phyloP scores from a whole-genome alignment of 1,140 invertebrate genomes.

The Philotrypesis tridentata region DNA sequence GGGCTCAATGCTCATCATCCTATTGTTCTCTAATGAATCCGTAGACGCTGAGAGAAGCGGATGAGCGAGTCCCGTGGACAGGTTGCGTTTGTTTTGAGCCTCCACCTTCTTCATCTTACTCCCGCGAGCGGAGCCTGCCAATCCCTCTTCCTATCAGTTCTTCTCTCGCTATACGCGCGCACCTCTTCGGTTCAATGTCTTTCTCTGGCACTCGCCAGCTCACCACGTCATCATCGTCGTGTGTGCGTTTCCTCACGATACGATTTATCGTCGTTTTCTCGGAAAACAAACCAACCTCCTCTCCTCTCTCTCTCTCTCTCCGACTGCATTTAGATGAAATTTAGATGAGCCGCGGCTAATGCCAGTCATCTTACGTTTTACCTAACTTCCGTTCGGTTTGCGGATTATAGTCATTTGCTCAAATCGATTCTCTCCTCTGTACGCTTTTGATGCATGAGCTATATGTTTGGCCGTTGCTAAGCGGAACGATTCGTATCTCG shows the following conservation, averaged over 20 bases:
- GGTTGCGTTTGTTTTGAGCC: constrained; percentile 57
- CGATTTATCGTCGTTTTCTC: neutral
- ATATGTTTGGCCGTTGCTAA: neutral
- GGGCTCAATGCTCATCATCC: constrained; percentile 71
- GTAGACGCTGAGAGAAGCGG: constrained; percentile 71
- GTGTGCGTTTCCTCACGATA: neutral
- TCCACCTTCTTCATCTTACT: constrained; percentile 49
- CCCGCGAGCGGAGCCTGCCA: neutral
- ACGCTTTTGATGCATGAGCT: neutral
- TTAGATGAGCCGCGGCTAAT: neutral
- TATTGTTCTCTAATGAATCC: constrained; percentile 74
- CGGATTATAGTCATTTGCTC: too few species aligned
- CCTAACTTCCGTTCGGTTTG: neutral
- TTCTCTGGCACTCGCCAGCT: neutral
- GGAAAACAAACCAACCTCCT: neutral
- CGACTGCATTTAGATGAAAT: neutral
- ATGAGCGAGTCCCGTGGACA: constrained; percentile 60
- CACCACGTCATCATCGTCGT: constrained; percentile 8
- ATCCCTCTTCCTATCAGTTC: constrained; percentile 46
- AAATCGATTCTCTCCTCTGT: neutral
- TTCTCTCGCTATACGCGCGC: constrained; percentile 38
- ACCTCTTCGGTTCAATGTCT: neutral
- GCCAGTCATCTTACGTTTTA: neutral
- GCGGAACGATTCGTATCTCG: neutral
- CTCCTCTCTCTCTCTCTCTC: too few species aligned